Evolutionary conservation across 2,113 vertebrate genomes (phyloP).

Genomic region (Mugil cephalus): DNA sequence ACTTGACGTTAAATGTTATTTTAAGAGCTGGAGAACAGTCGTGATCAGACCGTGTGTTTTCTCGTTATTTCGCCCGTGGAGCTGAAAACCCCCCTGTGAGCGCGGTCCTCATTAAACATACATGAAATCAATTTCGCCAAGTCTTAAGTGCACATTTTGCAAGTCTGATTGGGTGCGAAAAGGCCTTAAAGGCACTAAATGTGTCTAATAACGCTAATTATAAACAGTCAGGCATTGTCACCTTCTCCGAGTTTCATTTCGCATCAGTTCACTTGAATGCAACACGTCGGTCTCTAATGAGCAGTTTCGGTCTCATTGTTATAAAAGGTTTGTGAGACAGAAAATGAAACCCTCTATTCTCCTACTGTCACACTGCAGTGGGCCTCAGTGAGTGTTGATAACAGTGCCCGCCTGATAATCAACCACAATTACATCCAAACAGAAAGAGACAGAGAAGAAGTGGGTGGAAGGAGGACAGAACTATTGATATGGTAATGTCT

Average conservation of each 20-base stretch:
- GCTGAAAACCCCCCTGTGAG: neutral
- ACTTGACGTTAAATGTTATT: neutral
- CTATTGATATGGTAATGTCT: constrained; percentile 74
- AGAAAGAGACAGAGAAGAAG: constrained; percentile 48
- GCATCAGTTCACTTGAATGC: constrained; percentile 34
- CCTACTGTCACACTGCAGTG: constrained; percentile 30
- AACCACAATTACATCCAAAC: constrained; percentile 63
- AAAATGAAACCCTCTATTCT: constrained; percentile 63
- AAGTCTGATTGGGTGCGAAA: constrained; percentile 18
- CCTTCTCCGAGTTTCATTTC: constrained; percentile 6
- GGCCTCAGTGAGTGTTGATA: constrained; percentile 30
- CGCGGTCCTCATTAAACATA: constrained; percentile 11
- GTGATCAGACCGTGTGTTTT: neutral
- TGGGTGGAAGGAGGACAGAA: constrained; percentile 59
- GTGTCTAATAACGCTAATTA: constrained; percentile 45
- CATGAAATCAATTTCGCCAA: constrained; percentile 10
- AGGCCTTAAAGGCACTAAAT: constrained; percentile 26
- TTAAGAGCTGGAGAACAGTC: neutral
- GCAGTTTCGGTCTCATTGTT: constrained; percentile 32
- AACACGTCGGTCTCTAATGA: constrained; percentile 55
- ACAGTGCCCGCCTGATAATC: constrained; percentile 55
- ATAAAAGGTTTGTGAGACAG: constrained; percentile 53
- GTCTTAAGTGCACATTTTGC: neutral
- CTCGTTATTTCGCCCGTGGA: neutral
- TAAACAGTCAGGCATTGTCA: constrained; percentile 22